Base-by-base conservation (phyloP, 2,113 vertebrate genomes). In the Planiliza haematocheilus region DNA sequence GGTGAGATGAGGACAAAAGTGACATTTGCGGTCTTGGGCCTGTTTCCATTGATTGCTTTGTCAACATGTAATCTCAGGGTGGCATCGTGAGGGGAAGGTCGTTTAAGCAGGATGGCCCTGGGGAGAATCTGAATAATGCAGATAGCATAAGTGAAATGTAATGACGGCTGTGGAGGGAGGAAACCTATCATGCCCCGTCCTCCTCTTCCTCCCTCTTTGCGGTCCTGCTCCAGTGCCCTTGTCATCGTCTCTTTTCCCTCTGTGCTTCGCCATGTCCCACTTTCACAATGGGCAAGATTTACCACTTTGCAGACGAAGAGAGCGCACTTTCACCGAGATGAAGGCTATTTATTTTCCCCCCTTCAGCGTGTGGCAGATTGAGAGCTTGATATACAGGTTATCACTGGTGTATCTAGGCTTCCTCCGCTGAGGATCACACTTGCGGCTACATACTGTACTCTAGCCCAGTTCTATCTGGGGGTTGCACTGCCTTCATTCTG, bases 311-410 rank as follows among this genome's bases (percentile, higher is more conserved):
- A 72, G 86, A 84, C 68, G 51, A 79, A 62, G 61, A 62, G 78
- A 84, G 64, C 74, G 48, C 75, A 63, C 72, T 80, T 77, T 76
- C 59, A 50, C 82, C 2, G 12, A 85, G 71, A 86, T 80, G 82
- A 82, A 89, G 84, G 84, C 91, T 85, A 92, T 92, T 92, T 91
- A 92, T 92, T 90, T 82, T 68, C 63, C 79, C 62, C 67, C 77
- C 73, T 81, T 81, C 79, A 72, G 81, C 49, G 18, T 0, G 56
- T 91, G 91, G 91, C 89, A 92, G 88, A 92, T 92, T 92, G 91
- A 90, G 91, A 91, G 86, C 89, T 90, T 77, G 84, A 90, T 89
- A 91, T 89, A 69, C 87, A 88, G 89, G 88, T 90, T 90, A 89
- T 88, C 83, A 81, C 71, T 72, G 73, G 76, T 70, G 82, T 86